These are phyloP conservation scores for Psittacula cyanocephala DNA, from an alignment of 2,113 vertebrate genomes.

Conservation along the genomic window DNA sequence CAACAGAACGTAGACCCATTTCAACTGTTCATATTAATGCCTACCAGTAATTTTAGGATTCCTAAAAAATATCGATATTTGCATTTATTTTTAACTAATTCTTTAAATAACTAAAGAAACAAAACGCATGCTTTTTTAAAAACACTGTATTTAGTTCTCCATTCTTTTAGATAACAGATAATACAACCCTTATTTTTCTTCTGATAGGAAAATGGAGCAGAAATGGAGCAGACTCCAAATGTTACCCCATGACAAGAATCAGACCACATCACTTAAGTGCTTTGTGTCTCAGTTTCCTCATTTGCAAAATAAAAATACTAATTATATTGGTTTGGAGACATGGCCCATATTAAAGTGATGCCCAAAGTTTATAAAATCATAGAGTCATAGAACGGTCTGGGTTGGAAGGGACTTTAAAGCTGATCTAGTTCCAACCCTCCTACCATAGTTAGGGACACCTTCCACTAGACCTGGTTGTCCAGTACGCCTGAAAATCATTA, in stretches of 20 bases:
- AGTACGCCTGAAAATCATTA: no score
- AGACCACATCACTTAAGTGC: no score
- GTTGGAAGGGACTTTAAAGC: not conserved
- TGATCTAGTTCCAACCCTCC: not conserved
- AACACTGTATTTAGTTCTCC: not conserved
- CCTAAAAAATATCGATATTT: not conserved
- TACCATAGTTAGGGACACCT: not conserved
- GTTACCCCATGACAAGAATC: not conserved
- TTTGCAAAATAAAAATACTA: not conserved
- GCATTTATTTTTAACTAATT: not conserved
- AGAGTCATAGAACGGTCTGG: not conserved
- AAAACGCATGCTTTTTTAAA: not conserved
- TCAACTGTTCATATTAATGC: not conserved
- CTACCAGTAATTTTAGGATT: not conserved
- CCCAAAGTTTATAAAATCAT: not conserved
- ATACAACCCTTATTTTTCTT: not conserved
- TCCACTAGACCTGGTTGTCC: not conserved
- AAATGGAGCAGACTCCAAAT: not conserved
- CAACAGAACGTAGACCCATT: not conserved
- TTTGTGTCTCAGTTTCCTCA: not conserved
- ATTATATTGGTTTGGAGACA: not conserved
- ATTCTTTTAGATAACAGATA: not conserved
- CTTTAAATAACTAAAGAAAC: not conserved
- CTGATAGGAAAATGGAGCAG: not conserved
- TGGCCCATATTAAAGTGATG: accelerated